Percentiles rank a stretch among this genome's conserved stretches.
phyloP scores from a whole-genome alignment of 2,888 invertebrate genomes.

The Philonicus albiceps region DNA sequence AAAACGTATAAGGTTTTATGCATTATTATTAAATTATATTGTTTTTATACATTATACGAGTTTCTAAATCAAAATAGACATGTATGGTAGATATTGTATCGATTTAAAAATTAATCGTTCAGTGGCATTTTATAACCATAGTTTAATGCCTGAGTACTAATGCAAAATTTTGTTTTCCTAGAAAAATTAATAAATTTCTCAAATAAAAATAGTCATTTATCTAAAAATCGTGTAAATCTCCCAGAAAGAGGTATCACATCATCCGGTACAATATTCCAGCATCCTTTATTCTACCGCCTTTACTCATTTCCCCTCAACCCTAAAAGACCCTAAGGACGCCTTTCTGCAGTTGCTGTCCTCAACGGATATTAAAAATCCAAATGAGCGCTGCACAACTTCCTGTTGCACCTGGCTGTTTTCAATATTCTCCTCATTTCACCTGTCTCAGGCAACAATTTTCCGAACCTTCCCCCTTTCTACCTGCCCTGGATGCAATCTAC shows the following conservation, averaged over 20 bases:
- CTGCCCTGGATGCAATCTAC: not conserved
- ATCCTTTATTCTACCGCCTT: not conserved
- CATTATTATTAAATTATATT: no score
- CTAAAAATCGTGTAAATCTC: no score
- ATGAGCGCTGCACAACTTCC: not conserved
- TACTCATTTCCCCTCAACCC: not conserved
- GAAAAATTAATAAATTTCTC: no score
- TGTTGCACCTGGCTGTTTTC: not conserved
- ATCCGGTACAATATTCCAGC: not conserved
- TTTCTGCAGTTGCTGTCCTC: not conserved
- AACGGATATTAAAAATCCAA: slow-evolving; percentile 9
- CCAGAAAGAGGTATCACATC: not conserved
- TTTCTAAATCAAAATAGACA: no score
- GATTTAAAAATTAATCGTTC: no score
- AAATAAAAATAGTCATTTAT: no score
- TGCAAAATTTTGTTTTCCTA: no score
- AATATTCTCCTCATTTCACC: not conserved
- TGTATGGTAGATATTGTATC: no score
- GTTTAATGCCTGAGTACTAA: no score
- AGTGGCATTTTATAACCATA: no score
- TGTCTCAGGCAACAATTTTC: not conserved
- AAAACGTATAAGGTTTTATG: no score
- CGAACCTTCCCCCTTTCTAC: not conserved
- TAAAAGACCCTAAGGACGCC: not conserved
- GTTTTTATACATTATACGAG: no score